Base-by-base conservation (phyloP, 1,140 invertebrate species). In the Drosophila nikananu region DNA sequence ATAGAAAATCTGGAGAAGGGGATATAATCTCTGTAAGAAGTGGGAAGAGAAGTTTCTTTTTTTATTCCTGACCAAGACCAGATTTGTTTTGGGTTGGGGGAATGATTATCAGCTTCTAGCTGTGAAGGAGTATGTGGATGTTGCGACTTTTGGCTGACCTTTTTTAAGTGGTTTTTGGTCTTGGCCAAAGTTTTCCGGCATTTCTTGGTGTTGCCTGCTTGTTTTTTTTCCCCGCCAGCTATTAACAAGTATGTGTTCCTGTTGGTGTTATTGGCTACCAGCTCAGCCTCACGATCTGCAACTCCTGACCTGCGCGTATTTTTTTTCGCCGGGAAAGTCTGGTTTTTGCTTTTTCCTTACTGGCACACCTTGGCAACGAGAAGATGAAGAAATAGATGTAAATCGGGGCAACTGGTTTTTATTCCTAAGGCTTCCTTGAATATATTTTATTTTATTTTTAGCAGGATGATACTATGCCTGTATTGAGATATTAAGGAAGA, bases 241-340 rank as follows among this genome's bases (percentile, higher is more conserved):
- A 49, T 61, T 61, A 52, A 51, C 74, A 57, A 42, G 61, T 66
- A 54, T 64, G 80, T 75, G 68, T 62, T 49, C 27, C 46, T 59
- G 21, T 48, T 74, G 71, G 42, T 73, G 54, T 49, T 61, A 39
- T 60, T 61, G 71, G 68, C 77, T 78, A 70, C 78, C 67, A 79
- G 39, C 68, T 39, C 57, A 48, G 55, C 55, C 60, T 68, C 75
- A 75, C 75, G 80, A 83, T 46, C 44, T 59, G 71, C 80, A 80
- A 80, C 83, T 74, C 42, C 76, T 86, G 83, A 86, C 83, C 83
- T 41, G n/a, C 32, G 27, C 46, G 70, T 70, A 55, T 58, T 23
- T 55, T 32, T 41, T 54, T 54, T 37, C 0, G 32, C 4, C 27
- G 27, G 6, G 27, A 27, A 52, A 52, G 55, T 41, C 44, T 62